Base-by-base conservation (phyloP, 2,797 vertebrate species). In the Hydrolagus colliei region DNA sequence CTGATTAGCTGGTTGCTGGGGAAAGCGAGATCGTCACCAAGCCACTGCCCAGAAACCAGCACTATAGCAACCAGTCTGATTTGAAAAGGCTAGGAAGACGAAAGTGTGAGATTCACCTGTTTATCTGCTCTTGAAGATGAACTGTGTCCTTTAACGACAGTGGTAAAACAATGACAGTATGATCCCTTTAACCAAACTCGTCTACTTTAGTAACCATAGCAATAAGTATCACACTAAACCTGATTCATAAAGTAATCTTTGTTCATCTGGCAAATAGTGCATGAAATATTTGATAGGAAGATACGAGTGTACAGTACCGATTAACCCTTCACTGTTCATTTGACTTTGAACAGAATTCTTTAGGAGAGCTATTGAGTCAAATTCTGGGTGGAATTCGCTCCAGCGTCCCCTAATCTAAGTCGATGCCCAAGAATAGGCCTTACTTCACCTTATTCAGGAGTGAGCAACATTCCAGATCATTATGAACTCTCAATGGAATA, bases 201-300 rank as follows among this genome's bases (percentile, higher is more conserved):
- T 84, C 65, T 67, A 67, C 71, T 84, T 84, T 11, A 20, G 79
- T 84, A 84, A 84, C 79, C 79, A 84, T 84, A 35, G 79, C 10
- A 65, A 80, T 80, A 32, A 20, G 32, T 52, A 18, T 84, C 18
- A 63, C 5, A 71, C 22, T 84, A 71, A 84, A 84, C 18, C 65
- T 41, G 79, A 84, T 35, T 82, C 22, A 74, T 16, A 65, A 32
- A 68, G 63, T 65, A 32, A 82, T 82, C 63, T 82, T 62, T 80
- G 65, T 84, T 84, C 79, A 84, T 71, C 65, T 71, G 32, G 65
- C 79, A 84, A 84, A 84, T 84, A 67, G 79, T 71, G 79, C 65
- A 84, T 84, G 32, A 84, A 84, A 84, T 67, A 84, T 84, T 84
- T 52, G 79, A 84, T 68, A 84, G 71, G 65, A 68, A 77, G 71